phyloP scores from a whole-genome alignment of 2,113 vertebrate species.

The Caranx ignobilis region DNA sequence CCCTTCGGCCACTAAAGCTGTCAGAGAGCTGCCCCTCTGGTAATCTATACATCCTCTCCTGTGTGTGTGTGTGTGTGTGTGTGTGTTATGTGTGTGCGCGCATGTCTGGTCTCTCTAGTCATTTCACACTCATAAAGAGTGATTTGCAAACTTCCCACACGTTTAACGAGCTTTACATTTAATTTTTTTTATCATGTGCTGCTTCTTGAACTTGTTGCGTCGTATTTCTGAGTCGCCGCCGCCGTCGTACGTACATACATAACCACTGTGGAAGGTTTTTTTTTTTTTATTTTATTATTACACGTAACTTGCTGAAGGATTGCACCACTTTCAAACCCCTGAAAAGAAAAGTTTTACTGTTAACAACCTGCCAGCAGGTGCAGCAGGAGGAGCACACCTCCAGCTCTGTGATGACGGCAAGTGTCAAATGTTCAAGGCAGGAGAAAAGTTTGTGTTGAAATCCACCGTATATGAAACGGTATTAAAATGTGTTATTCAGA shows the following conservation, averaged over 20 bases:
- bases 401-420: too few relatives aligned
- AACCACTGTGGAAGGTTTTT: too few relatives aligned
- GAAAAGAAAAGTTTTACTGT: conserved; percentile 9
- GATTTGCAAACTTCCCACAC: conserved; percentile 25
- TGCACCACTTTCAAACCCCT: not conserved
- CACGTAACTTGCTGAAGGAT: not conserved
- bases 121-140: conserved; percentile 31
- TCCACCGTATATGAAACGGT: too few relatives aligned
- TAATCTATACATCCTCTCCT: conserved; percentile 65
- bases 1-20: conserved; percentile 62
- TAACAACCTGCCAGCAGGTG: too few relatives aligned
- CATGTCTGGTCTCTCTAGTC: not conserved
- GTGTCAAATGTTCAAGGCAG: too few relatives aligned
- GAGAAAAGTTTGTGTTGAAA: too few relatives aligned
- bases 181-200: conserved; percentile 31
- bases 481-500: too few relatives aligned
- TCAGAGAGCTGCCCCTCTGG: conserved; percentile 37
- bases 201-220: conserved; percentile 20
- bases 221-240: conserved; percentile 19
- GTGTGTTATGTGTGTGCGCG: conserved; percentile 22
- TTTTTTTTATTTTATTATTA: not conserved
- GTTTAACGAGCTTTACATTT: conserved; percentile 42
- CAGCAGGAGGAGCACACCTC: too few relatives aligned
- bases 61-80: conserved; percentile 26
- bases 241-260: too few relatives aligned